These are phyloP conservation scores for Notothenia rossii DNA, from an alignment of 2,113 vertebrate genomes.

Conservation along the genomic window DNA sequence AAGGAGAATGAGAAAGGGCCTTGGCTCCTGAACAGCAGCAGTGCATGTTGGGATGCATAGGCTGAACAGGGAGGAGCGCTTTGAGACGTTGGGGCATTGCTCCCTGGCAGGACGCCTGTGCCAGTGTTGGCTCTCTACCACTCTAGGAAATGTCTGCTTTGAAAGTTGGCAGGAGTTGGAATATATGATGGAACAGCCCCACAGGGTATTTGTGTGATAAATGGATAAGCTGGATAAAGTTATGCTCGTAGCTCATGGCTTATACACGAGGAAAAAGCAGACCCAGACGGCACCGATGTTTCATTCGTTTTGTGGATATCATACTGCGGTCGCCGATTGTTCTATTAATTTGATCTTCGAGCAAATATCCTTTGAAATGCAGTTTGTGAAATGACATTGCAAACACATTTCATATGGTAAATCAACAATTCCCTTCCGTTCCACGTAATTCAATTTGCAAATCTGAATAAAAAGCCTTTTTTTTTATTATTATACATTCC, in stretches of 20 bases:
- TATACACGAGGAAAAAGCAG: constrained; percentile 55
- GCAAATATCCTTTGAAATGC: constrained; percentile 12
- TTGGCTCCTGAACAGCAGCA: constrained; percentile 54
- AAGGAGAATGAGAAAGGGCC: constrained; percentile 30
- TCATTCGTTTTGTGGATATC: constrained; percentile 39
- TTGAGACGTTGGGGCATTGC: constrained; percentile 45
- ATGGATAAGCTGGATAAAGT: constrained; percentile 66
- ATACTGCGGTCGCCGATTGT: background rate
- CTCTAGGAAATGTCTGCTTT: constrained; percentile 57
- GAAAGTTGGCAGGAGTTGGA: constrained; percentile 68
- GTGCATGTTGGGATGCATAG: constrained; percentile 55
- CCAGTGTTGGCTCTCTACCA: constrained; percentile 58
- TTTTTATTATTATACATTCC: background rate
- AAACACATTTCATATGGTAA: constrained; percentile 55
- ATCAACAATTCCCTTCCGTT: constrained; percentile 19
- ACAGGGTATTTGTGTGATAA: constrained; percentile 65
- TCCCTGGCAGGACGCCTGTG: constrained; percentile 64
- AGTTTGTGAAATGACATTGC: constrained; percentile 49
- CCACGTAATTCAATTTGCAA: constrained; percentile 28
- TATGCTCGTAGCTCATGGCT: constrained; percentile 59
- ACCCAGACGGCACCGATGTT: constrained; percentile 29
- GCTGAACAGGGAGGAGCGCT: constrained; percentile 41
- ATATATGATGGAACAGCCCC: constrained; percentile 64
- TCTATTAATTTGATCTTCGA: constrained; percentile 43
- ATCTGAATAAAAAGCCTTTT: constrained; percentile 39